Base-by-base conservation (phyloP, 2,888 invertebrate species). In the Endotricha flammealis region DNA sequence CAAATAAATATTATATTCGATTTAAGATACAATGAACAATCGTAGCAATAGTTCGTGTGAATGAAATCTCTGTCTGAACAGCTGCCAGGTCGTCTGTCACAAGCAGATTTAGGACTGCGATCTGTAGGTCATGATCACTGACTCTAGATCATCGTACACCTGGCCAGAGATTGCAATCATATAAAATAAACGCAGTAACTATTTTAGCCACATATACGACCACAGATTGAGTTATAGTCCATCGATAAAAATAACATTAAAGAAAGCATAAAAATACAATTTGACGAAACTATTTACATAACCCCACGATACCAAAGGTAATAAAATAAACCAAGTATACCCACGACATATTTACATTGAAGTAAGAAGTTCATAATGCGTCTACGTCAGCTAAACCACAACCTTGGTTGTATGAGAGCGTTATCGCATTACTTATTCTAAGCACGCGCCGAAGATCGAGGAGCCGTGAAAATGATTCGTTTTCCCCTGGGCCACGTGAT, bases 101-200 rank as follows among this genome's bases (percentile, higher is more conserved):
- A 46, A 53, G 51, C 56, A 58, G 59, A 76, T 68, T 74, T 71
- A 71, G 65, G 60, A 57, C 54, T 45, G 52, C 61, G 53, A 65
- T 64, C 68, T 78, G 73, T 80, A 79, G 83, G 82, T 81, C 82
- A 82, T 63, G 78, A 79, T 57, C 77, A 67, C 40, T 45, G 45
- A 50, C 60, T 57, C 49, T 50, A 53, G 39, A 47, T 45, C 40
- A 39, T 34, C 46, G 37, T 53, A 57, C 67, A 63, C 61, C 63
- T 61, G 56, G 54, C 65, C 57, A 53, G 32, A 34, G 23, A 41
- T 51, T 56, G 50, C 50, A 22, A 27, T 34, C 36, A 12, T 29
- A 38, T 37, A 38, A 42, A 43, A 38, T 25, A 29, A 36, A n/a
- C n/a, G n/a, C n/a, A n/a, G n/a, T 32, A 29, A 11, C 29, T 11